A percentile compares a stretch with the other conserved stretches of the same genome.
Conservation (phyloP, 2,888 invertebrate genomes). For the Empis stercorea region DNA sequence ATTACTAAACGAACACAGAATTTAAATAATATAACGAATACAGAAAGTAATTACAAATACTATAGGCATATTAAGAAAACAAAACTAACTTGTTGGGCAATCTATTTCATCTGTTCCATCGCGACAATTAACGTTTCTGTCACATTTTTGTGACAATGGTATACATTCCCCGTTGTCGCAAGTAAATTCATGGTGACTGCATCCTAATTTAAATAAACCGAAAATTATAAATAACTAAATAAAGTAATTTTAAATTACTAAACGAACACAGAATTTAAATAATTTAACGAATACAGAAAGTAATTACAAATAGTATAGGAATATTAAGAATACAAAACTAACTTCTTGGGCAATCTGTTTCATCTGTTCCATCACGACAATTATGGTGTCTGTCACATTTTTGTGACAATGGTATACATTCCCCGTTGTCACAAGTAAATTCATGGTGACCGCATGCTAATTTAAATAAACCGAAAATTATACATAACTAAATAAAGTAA, state of each 20-base stretch:
- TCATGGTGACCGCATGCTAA: constrained; percentile 2
- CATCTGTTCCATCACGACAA: constrained; percentile 41
- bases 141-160: constrained; percentile 5
- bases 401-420: constrained; percentile 6
- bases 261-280: neutral
- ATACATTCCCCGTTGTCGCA: constrained; percentile 10
- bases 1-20: no score
- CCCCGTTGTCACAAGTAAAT: constrained; percentile 9
- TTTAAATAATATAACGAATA: no score
- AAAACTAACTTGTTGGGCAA: constrained; percentile 22
- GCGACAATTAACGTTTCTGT: constrained; percentile 35
- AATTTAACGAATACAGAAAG: neutral
- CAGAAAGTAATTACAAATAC: no score
- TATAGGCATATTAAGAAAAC: no score
- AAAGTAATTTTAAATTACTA: neutral
- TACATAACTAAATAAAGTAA: no score
- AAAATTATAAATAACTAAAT: neutral
- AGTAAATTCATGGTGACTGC: constrained; percentile 5
- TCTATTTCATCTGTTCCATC: constrained; percentile 40
- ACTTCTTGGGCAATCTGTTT: constrained; percentile 30
- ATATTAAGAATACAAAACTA: neutral
- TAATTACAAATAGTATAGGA: no score
- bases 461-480: no score
- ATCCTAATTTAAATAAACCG: neutral
- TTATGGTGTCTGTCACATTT: constrained; percentile 24